phyloP scores from a whole-genome alignment of 2,113 vertebrate species.

The Dipodomys stephensi region DNA sequence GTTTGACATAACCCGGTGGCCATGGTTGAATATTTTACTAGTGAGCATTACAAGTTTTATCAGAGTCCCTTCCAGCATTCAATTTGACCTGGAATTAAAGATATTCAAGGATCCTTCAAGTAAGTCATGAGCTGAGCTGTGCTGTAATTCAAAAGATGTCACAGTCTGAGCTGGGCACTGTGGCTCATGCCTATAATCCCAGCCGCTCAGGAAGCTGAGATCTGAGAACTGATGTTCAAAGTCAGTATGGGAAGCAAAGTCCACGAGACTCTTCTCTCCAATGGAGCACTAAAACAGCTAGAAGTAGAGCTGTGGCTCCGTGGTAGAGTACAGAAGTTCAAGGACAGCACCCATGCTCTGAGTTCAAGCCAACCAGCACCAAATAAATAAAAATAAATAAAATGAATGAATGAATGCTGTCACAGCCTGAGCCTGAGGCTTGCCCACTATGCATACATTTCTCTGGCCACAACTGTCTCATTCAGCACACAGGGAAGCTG shows the following conservation, averaged over 20 bases:
- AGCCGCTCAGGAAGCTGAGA: too few species aligned
- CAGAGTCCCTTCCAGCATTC: neutral
- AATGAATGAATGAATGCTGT: neutral
- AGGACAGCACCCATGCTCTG: too few species aligned
- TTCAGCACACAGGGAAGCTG: neutral
- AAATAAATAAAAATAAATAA: too few species aligned
- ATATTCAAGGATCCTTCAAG: neutral
- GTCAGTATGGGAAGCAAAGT: too few species aligned
- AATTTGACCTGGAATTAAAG: neutral
- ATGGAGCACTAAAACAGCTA: too few species aligned
- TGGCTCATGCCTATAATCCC: too few species aligned
- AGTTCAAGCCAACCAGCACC: too few species aligned
- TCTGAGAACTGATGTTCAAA: too few species aligned
- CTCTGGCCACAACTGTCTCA: neutral
- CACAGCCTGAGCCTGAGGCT: neutral
- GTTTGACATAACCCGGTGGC: neutral
- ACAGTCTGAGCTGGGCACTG: too few species aligned
- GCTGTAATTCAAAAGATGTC: neutral
- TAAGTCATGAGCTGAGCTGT: neutral
- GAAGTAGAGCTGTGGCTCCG: too few species aligned
- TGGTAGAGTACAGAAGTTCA: too few species aligned
- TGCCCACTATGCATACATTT: neutral
- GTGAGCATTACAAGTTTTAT: neutral
- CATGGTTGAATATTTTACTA: slow-evolving; percentile 10
- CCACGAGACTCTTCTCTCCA: too few species aligned